Conservation (phyloP, 2,888 invertebrate genomes). For the Nesidiocoris tenuis region DNA sequence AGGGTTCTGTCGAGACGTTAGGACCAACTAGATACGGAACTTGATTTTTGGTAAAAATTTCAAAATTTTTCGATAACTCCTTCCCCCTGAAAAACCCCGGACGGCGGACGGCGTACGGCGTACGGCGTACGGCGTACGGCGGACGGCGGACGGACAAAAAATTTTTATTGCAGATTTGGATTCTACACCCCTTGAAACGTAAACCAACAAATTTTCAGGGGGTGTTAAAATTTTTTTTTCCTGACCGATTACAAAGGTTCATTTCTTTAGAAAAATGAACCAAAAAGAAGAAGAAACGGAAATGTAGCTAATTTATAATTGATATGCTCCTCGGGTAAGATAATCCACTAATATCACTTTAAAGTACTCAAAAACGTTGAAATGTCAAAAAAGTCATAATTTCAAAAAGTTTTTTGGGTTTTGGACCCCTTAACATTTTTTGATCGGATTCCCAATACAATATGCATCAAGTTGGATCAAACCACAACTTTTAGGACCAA, state of each 20-base stretch:
- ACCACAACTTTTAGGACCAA: no score
- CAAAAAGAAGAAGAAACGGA: no score
- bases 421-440: no score
- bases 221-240: background rate
- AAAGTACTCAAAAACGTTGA: no score
- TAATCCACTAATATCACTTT: no score
- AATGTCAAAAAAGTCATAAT: no score
- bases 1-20: background rate
- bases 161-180: background rate
- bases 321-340: no score
- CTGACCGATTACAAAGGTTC: background rate
- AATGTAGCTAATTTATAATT: no score
- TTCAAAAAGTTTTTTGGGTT: no score
- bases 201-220: background rate
- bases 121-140: background rate
- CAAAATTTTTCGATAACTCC: background rate
- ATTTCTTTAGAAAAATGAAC: background rate
- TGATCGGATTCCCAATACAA: no score
- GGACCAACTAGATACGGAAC: background rate
- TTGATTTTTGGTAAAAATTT: background rate
- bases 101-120: background rate
- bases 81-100: background rate
- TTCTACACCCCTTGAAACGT: background rate
- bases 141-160: background rate
- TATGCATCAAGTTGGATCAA: no score